Conservation (phyloP, 30 jellyfish, hydroid and myxozoan species). For the Cassiopea andromeda region DNA sequence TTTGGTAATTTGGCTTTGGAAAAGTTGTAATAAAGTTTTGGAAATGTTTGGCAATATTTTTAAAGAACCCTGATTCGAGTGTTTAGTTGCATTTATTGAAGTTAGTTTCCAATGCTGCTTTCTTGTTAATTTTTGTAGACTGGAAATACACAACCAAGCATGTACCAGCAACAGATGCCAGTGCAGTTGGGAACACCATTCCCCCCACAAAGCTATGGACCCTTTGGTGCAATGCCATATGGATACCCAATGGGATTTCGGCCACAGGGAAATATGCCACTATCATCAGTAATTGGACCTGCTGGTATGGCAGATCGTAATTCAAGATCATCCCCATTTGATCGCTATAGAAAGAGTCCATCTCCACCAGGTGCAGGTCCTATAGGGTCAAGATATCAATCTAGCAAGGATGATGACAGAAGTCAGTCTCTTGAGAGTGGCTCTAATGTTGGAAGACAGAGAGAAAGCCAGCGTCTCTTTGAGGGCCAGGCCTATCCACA, state of each 20-base stretch:
- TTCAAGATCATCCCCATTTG: slow-evolving; percentile 70
- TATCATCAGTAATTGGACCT: slow-evolving; percentile 67
- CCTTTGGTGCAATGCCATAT: slow-evolving; percentile 88
- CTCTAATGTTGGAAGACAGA: slow-evolving; percentile 13
- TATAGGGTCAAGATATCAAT: slow-evolving; percentile 26
- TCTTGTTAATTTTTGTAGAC: slow-evolving; percentile 42
- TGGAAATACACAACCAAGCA: slow-evolving; percentile 82
- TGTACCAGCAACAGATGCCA: slow-evolving; percentile 76
- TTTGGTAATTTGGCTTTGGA: too few species aligned
- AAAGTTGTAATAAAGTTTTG: too few species aligned
- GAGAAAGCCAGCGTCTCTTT: slow-evolving; percentile 17
- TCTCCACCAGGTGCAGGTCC: slow-evolving; percentile 67
- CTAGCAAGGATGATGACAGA: slow-evolving; percentile 49
- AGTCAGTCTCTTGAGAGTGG: slow-evolving; percentile 53
- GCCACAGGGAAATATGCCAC: slow-evolving; percentile 68
- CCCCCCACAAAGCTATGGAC: slow-evolving; percentile 78
- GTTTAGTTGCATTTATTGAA: too few species aligned
- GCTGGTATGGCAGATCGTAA: slow-evolving; percentile 34
- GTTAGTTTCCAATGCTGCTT: neutral
- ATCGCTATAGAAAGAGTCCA: slow-evolving; percentile 62
- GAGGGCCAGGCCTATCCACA: slow-evolving; percentile 44
- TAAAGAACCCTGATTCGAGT: neutral
- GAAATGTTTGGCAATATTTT: too few species aligned
- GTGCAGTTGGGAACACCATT: slow-evolving; percentile 65
- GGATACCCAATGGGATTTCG: slow-evolving; percentile 85